Percentiles rank a stretch among this genome's conserved stretches.
phyloP scores from a whole-genome alignment of 2,797 vertebrate genomes.

The Darevskia nairensis region DNA sequence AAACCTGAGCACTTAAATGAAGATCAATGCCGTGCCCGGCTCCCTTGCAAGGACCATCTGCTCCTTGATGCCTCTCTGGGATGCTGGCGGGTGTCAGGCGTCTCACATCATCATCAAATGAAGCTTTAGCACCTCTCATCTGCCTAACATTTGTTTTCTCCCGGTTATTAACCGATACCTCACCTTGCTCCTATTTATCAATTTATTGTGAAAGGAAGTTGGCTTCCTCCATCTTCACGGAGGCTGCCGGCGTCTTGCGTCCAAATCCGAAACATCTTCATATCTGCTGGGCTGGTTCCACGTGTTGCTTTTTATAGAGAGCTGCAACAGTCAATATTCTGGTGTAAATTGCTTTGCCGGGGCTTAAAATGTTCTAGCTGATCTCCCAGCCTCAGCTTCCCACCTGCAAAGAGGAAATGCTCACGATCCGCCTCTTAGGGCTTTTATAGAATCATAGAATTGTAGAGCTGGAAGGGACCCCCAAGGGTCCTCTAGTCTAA shows the following conservation, averaged over 20 bases:
- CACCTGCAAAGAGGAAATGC: background rate
- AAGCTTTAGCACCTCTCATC: rapidly evolving
- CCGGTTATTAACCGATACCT: background rate
- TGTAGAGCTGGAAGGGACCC: background rate
- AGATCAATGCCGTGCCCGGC: rapidly evolving
- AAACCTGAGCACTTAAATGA: rapidly evolving
- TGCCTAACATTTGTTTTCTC: background rate
- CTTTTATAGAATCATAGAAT: background rate
- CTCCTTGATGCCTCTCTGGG: rapidly evolving
- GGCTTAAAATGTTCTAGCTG: background rate
- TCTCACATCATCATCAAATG: rapidly evolving
- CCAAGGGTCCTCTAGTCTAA: too few species aligned
- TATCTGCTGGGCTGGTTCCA: background rate
- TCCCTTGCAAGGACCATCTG: background rate
- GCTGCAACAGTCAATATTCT: background rate
- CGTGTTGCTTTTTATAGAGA: background rate
- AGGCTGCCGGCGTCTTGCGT: background rate
- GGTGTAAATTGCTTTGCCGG: background rate
- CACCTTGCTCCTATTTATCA: background rate
- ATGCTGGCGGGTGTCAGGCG: rapidly evolving
- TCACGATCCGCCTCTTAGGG: background rate
- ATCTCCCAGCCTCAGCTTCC: background rate
- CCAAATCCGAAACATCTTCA: background rate
- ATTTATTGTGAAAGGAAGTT: rapidly evolving
- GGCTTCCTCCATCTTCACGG: rapidly evolving